These are phyloP conservation scores for Tenthredo distinguenda DNA, from an alignment of 2,888 invertebrate species.

Conservation along the genomic window DNA sequence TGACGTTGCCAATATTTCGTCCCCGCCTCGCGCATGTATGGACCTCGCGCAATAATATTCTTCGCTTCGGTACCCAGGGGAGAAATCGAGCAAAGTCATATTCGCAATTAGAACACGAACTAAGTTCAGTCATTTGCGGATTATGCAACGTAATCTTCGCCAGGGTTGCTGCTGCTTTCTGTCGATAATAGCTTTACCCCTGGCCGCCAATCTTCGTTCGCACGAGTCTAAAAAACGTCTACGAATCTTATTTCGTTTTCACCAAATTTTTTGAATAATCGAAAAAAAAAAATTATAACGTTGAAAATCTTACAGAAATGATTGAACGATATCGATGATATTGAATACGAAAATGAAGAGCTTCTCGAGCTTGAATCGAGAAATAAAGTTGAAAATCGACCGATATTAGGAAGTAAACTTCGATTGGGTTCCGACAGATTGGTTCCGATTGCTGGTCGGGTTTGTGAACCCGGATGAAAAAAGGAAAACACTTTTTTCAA, in stretches of 20 bases:
- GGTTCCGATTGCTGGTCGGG: conserved; percentile 25
- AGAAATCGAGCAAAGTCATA: conserved; percentile 76
- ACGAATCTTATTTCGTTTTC: not conserved
- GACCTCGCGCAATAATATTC: not conserved
- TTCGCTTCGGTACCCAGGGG: conserved; percentile 55
- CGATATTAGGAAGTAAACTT: conserved; percentile 33
- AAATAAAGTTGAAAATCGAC: not conserved
- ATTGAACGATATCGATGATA: too few species aligned
- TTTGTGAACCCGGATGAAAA: conserved; percentile 47
- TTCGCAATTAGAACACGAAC: conserved; percentile 74
- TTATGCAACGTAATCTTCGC: conserved; percentile 74
- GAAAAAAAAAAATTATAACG: not conserved
- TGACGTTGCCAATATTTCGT: conserved; percentile 24
- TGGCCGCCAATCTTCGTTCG: not conserved
- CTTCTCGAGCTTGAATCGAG: not conserved
- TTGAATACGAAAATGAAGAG: too few species aligned
- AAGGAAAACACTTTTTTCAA: conserved; percentile 6
- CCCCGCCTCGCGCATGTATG: not conserved
- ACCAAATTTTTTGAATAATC: not conserved
- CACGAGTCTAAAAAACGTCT: not conserved
- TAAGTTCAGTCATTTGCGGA: conserved; percentile 72
- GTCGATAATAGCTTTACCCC: conserved; percentile 10
- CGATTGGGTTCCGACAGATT: conserved; percentile 27
- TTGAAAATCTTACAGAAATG: not conserved
- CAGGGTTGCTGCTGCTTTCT: conserved; percentile 54